A percentile compares a stretch with the other conserved stretches of the same genome.
Evolutionary conservation across 2,888 invertebrate species (phyloP).

Genomic region (Oeneis ivallda): DNA sequence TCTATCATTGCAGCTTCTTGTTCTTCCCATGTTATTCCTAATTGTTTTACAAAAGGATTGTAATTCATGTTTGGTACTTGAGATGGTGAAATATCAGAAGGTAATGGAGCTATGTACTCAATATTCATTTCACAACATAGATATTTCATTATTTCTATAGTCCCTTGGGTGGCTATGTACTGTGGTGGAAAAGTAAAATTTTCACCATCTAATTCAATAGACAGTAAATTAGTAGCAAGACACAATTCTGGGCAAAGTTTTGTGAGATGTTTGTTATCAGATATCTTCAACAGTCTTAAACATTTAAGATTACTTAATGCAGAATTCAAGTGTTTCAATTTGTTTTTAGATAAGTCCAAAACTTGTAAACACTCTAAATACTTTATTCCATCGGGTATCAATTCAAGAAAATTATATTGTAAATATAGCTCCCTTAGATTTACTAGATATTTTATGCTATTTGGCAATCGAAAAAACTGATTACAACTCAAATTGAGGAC

Average conservation of each 20-base stretch:
- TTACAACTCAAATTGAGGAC: constrained; percentile 86
- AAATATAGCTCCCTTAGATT: constrained; percentile 88
- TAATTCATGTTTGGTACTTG: constrained; percentile 57
- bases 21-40: constrained; percentile 78
- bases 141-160: constrained; percentile 84
- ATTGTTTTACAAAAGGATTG: constrained; percentile 61
- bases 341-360: constrained; percentile 87
- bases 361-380: constrained; percentile 83
- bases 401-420: constrained; percentile 86
- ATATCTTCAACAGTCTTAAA: constrained; percentile 83
- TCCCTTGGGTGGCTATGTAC: constrained; percentile 82
- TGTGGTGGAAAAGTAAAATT: constrained; percentile 85
- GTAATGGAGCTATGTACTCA: constrained; percentile 71
- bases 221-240: constrained; percentile 82
- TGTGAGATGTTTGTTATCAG: constrained; percentile 81
- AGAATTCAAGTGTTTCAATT: constrained; percentile 83
- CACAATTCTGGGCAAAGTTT: constrained; percentile 85
- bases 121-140: constrained; percentile 77
- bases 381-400: constrained; percentile 86
- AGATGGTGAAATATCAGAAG: constrained; percentile 53
- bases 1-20: constrained; percentile 83
- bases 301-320: constrained; percentile 83
- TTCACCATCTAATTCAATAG: constrained; percentile 83
- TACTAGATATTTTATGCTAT: constrained; percentile 83
- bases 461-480: constrained; percentile 83